These are phyloP conservation scores for Heteromurus nitidus DNA, from an alignment of 2,888 invertebrate genomes.

Conservation along the genomic window DNA sequence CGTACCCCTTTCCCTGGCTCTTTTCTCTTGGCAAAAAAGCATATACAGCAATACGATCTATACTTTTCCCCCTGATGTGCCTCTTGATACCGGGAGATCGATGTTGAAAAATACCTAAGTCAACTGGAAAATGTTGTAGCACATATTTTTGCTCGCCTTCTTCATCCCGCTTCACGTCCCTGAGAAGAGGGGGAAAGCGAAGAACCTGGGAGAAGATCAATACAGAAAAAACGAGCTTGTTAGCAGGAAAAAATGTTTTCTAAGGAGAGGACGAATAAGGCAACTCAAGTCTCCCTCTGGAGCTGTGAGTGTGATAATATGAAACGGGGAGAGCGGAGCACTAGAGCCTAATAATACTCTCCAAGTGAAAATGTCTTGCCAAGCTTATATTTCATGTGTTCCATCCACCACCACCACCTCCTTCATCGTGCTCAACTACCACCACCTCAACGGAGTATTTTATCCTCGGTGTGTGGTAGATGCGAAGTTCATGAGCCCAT, in stretches of 20 bases:
- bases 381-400: no score
- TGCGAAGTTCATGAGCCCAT: conserved; percentile 30
- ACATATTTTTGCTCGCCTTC: not conserved
- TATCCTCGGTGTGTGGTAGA: no score
- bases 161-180: not conserved
- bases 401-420: no score
- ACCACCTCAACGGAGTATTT: no score
- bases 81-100: not conserved
- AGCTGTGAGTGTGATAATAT: no score
- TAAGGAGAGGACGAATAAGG: no score
- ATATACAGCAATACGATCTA: no score
- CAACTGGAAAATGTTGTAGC: not conserved
- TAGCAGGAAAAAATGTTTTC: conserved; percentile 4
- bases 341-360: not conserved
- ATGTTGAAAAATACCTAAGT: not conserved
- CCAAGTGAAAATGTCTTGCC: no score
- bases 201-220: conserved; percentile 1
- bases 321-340: not conserved
- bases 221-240: conserved; percentile 15
- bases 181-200: not conserved
- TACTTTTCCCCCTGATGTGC: not conserved
- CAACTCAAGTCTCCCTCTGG: no score
- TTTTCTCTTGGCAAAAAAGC: no score
- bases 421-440: no score
- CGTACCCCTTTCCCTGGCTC: not conserved